Percentiles rank a stretch among this genome's conserved stretches.
Evolutionary conservation across 1,140 invertebrate species (phyloP).

Genomic region (Monochamus saltuarius): DNA sequence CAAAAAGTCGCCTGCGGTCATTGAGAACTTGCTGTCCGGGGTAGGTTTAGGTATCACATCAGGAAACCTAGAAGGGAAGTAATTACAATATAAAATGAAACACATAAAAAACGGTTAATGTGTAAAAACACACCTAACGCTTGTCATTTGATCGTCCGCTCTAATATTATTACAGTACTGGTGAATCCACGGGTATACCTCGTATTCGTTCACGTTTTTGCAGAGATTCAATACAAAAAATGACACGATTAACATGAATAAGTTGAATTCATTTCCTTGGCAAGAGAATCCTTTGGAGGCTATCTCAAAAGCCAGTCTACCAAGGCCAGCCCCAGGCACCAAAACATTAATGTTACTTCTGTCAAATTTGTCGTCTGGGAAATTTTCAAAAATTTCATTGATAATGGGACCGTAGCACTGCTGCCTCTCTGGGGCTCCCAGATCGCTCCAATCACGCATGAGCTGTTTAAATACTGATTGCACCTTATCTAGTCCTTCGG

Average conservation of each 20-base stretch:
- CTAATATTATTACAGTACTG: constrained; percentile 88
- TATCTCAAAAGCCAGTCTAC: constrained; percentile 91
- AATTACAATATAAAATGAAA: no score
- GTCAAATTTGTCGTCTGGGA: constrained; percentile 62
- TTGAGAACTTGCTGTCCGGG: constrained; percentile 79
- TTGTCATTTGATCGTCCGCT: constrained; percentile 76
- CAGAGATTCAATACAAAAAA: constrained; percentile 94
- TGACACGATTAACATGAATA: constrained; percentile 96
- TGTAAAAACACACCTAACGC: constrained; percentile 54
- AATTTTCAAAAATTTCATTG: constrained; percentile 75
- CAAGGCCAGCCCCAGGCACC: constrained; percentile 93
- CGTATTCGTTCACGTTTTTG: constrained; percentile 58
- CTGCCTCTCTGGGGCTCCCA: constrained; percentile 78
- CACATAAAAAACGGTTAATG: no score
- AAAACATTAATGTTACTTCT: constrained; percentile 70
- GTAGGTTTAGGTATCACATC: constrained; percentile 80
- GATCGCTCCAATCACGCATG: constrained; percentile 90
- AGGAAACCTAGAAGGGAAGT: constrained; percentile 66
- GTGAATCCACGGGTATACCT: constrained; percentile 91
- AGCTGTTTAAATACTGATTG: constrained; percentile 93
- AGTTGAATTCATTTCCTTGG: constrained; percentile 96
- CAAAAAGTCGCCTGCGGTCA: constrained; percentile 93
- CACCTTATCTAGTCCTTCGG: constrained; percentile 62
- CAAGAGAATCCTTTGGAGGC: constrained; percentile 85
- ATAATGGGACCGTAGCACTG: constrained; percentile 92